Evolutionary conservation across 2,113 vertebrate species (phyloP), one percentile per base, ranked within the genome.

Genomic region (Ictalurus punctatus): DNA sequence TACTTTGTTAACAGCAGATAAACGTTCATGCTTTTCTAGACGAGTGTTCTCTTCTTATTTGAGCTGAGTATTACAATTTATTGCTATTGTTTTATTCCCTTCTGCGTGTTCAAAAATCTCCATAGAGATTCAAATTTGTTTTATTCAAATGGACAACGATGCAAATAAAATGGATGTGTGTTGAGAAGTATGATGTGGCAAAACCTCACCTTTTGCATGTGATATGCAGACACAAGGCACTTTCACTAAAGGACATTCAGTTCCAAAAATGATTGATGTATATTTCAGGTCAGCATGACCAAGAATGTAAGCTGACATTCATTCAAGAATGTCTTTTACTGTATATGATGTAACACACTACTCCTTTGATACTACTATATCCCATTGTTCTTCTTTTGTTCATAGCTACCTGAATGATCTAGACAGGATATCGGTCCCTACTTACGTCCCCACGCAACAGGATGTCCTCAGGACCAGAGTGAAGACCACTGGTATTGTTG

Each of bases 401-500:
- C 30, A 87, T 91, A 99, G 98, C 94, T 99, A 99, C 93, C 95
- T 99, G 93, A 99, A 99, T 91, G 98, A 99, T 92, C 94, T 99
- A 96, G 98, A 99, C 93, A 97, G 98, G 94, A 98, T 99, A 96
- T 97, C 98, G 92, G 96, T 97, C 85, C 84, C 94, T 65, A 95
- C 95, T 90, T 99, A 99, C 83, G 97, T 99, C 92, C 98, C 98
- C 92, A 99, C 98, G 79, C 98, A 99, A 87, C 98, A 99, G 93
- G 98, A 99, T 14, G 98, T 99, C 90, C 96, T 99, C 92, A 96
- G 98, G 93, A 99, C 98, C 91, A 96, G 98, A 94, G 98, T 99
- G 93, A 99, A 99, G 96, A 99, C 98, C 67, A 99, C 98, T 69
- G 98, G 98, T 92, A 99, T 99, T 91, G 98, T 99, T 92, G 98